Evolutionary conservation across 2,888 invertebrate species (phyloP).

Genomic region (Diogma glabrata): DNA sequence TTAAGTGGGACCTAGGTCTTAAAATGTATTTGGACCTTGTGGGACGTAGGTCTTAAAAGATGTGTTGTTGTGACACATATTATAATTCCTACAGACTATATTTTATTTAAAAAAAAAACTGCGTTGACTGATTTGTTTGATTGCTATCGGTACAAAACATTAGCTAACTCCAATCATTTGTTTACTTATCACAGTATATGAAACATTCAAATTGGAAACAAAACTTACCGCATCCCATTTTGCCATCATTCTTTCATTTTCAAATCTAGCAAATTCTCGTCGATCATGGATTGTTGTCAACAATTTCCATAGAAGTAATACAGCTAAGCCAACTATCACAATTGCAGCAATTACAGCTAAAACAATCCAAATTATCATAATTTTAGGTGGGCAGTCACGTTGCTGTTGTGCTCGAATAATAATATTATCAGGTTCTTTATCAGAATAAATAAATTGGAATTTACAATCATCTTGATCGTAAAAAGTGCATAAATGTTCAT

Average conservation of each 20-base stretch:
- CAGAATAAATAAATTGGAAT: slow-evolving; percentile 80
- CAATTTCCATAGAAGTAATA: slow-evolving; percentile 92
- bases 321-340: slow-evolving; percentile 84
- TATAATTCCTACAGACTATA: too few species aligned
- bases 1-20: too few species aligned
- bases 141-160: too few species aligned
- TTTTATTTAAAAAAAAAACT: too few species aligned
- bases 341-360: slow-evolving; percentile 94
- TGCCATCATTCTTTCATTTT: slow-evolving; percentile 94
- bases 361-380: slow-evolving; percentile 72
- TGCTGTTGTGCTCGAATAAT: slow-evolving; percentile 69
- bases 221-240: slow-evolving; percentile 98
- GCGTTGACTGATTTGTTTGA: too few species aligned
- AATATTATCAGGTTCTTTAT: slow-evolving; percentile 46
- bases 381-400: slow-evolving; percentile 75
- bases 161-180: too few species aligned
- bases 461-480: slow-evolving; percentile 85
- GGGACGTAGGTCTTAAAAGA: too few species aligned
- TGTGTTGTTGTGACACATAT: too few species aligned
- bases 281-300: slow-evolving; percentile 94
- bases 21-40: too few species aligned
- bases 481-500: slow-evolving; percentile 70
- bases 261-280: slow-evolving; percentile 93
- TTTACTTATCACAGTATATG: too few species aligned
- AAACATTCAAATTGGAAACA: too few species aligned